These are phyloP conservation scores for Neomorphus geoffroyi DNA, from an alignment of 2,797 vertebrate genomes.

Conservation along the genomic window DNA sequence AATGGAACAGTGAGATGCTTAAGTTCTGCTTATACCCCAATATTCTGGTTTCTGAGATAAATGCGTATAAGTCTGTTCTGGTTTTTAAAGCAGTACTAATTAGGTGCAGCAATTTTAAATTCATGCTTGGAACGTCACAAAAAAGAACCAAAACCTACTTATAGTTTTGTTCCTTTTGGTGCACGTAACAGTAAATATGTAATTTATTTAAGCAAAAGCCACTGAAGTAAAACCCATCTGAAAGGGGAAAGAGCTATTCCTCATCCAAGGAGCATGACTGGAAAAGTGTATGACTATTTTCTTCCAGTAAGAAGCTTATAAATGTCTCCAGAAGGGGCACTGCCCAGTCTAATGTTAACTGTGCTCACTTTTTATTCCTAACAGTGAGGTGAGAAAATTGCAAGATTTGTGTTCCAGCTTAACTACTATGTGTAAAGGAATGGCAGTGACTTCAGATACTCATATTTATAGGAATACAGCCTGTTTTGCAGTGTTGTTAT, in stretches of 20 bases:
- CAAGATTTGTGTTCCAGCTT: not conserved
- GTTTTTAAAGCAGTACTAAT: not conserved
- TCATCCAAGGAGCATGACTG: not conserved
- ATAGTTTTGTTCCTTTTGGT: not conserved
- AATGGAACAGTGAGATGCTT: not conserved
- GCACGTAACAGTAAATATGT: not conserved
- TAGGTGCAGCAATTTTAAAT: not conserved
- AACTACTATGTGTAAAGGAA: conserved; percentile 10
- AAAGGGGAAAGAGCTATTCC: not conserved
- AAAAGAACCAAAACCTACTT: not conserved
- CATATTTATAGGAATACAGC: not conserved
- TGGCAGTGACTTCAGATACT: not conserved
- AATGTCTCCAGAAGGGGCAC: not conserved
- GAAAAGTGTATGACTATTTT: not conserved
- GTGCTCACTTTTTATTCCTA: conserved; percentile 2
- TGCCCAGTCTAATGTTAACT: not conserved
- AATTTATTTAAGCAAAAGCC: not conserved
- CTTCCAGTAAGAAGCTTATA: not conserved
- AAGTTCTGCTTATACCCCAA: not conserved
- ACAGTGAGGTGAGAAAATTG: not conserved
- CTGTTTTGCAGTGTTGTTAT: not conserved
- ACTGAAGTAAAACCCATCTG: not conserved
- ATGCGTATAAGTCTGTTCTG: not conserved
- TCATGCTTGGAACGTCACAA: not conserved
- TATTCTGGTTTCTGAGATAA: not conserved